Conservation (phyloP, 2,113 vertebrate species). For the Dasyornis broadbenti region DNA sequence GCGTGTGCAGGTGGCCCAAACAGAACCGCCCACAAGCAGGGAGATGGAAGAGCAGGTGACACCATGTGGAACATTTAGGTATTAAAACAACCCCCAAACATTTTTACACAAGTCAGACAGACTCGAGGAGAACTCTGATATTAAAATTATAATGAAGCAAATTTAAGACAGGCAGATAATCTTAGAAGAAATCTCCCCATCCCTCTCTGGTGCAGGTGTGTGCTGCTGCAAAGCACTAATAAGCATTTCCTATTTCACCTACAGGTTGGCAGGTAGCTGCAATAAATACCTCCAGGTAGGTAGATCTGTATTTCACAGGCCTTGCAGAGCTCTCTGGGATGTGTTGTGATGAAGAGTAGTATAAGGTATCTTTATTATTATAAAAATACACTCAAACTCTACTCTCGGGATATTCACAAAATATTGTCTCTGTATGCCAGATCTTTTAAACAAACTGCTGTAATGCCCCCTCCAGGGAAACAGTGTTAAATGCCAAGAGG, state of each 20-base stretch:
- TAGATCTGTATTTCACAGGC: neutral
- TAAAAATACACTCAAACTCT: neutral
- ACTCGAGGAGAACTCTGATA: neutral
- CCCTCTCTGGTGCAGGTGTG: neutral
- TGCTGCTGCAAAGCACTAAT: neutral
- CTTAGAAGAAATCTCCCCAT: neutral
- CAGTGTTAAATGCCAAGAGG: neutral
- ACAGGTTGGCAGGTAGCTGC: neutral
- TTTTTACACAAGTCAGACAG: neutral
- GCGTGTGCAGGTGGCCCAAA: neutral
- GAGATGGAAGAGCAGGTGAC: neutral
- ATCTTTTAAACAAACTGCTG: neutral
- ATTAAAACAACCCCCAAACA: neutral
- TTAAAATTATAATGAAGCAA: neutral
- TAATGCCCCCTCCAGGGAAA: neutral
- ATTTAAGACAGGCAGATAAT: neutral
- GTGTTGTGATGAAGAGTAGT: neutral
- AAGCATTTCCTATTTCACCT: neutral
- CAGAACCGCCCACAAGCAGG: neutral
- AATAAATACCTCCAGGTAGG: neutral
- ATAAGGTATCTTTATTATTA: neutral
- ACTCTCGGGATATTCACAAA: neutral
- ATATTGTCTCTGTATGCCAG: neutral
- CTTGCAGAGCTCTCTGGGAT: neutral
- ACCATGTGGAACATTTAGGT: neutral